Evolutionary conservation across 1,140 invertebrate species (phyloP), one percentile per base, ranked within the genome.

Genomic region (Sinonovacula constricta): DNA sequence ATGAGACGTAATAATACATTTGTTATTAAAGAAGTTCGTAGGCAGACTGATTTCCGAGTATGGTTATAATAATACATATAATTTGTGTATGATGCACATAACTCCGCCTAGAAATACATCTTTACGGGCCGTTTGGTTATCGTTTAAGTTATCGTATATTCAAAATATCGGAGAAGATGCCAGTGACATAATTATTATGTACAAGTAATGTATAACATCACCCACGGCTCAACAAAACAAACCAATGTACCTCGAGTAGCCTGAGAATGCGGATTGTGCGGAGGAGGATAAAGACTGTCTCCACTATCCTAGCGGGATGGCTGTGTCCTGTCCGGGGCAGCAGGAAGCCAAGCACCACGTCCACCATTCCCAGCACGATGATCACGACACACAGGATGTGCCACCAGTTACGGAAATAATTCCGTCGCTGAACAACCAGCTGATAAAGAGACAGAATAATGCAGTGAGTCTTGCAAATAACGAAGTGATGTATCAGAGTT

Each of bases 331-430:
- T 12, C 26, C 76, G 26, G 14, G 80, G 69, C 5, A 85, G 69
- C 7, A 60, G 24, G 54, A 89, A 82, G 15, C 86, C 79, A 7
- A 88, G 67, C 7, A 84, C 69, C 12, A 87, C 60, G 51, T 90
- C 88, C 4, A 88, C 63, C 3, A 83, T 57, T 7, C 85, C 83
- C 10, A 86, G 34, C 7, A 85, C 70, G 12, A 90, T 80, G 28
- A 89, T 85, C 5, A 84, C 59, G 2, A 89, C 59, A 78, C 87
- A 85, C 10, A 91, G 39, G 22, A 78, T 78, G 75, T 90, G 86
- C 87, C 88, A 90, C 26, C 79, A 68, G n/a, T 81, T 85, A 12
- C 36, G 76, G 7, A 88, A 51, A 71, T 87, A 89, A 7, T 62
- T 49, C 28, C 66, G 68, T 56, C 68, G 74, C 54, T 87, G 79